A percentile compares a stretch with the other conserved stretches of the same genome.
Evolutionary conservation across 2,113 vertebrate species (phyloP).

Genomic region (Bombycilla garrulus): DNA sequence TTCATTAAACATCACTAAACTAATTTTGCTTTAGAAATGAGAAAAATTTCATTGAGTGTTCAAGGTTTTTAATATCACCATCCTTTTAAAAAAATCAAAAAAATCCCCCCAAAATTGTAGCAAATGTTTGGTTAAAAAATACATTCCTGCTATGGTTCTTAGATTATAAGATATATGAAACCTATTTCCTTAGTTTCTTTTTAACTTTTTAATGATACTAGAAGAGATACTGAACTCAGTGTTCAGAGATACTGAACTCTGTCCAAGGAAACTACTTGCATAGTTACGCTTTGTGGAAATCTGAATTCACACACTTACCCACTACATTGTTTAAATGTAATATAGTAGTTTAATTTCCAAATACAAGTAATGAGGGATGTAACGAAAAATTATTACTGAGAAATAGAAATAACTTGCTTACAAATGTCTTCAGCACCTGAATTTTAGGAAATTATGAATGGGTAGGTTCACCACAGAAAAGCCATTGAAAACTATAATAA

Average conservation of each 20-base stretch:
- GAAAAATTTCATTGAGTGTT: not conserved
- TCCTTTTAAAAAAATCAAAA: not conserved
- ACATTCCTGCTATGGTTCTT: not conserved
- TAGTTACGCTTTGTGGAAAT: not conserved
- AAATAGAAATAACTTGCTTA: not conserved
- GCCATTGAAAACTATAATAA: not conserved
- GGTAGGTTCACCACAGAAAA: not conserved
- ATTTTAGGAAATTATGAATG: not conserved
- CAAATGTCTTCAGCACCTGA: not conserved
- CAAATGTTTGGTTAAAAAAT: not conserved
- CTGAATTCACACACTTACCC: not conserved
- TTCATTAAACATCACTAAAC: not conserved
- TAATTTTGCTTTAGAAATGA: not conserved
- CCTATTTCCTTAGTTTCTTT: not conserved
- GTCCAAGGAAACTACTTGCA: not conserved
- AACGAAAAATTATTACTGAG: not conserved
- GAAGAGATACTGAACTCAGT: not conserved
- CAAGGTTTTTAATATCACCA: not conserved
- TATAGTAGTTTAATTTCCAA: not conserved
- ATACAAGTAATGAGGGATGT: not conserved
- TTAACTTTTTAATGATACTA: not conserved
- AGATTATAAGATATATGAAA: not conserved
- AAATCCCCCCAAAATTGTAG: not conserved
- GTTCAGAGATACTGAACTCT: not conserved
- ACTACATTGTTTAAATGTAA: not conserved